Evolutionary conservation across 2,113 vertebrate genomes (phyloP), one percentile per base, ranked within the genome.

Genomic region (Rhodinocichla rosea): DNA sequence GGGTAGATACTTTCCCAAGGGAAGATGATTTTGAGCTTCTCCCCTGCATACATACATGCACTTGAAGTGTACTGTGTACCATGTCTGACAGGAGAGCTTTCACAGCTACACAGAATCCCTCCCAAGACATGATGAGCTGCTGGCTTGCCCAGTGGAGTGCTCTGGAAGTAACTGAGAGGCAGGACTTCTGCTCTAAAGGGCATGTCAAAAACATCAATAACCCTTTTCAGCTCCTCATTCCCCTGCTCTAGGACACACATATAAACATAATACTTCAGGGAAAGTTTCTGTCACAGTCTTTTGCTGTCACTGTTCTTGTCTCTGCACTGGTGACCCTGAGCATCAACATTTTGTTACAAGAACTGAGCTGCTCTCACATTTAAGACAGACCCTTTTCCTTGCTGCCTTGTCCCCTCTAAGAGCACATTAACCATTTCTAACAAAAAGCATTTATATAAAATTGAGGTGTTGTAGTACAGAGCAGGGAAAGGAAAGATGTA

Each of bases 341-440:
- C 80, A 86, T 77, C 90, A 92, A 45, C 22, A 49, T 89, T 91
- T 93, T 91, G 24, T 62, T 84, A 39, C 30, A 47, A 81, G 77
- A 87, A 62, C 44, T 68, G 40, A 56, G 30, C 55, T 83, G 44
- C 24, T 91, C 53, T 77, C 39, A 45, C 56, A 73, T 83, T 42
- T 32, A 87, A 77, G 40, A 40, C 49, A 77, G 35, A 68, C 39
- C 32, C n/a, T 83, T 75, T 75, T 60, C 35, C 74, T 74, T 68
- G 18, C 47, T 80, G 83, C 65, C 42, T 52, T 64, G 53, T 64
- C 56, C 32, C 30, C 68, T 71, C 47, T 53, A 84, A 86, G 26
- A 87, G 44, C 20, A 81, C 12, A 9, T 90, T 95, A 92, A 92
- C 63, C 39, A 82, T 69, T 95, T 95, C 83, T 86, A 94, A 89